Evolutionary conservation across 2,797 vertebrate species (phyloP), one percentile per base, ranked within the genome.

Genomic region (Podarcis lilfordi): DNA sequence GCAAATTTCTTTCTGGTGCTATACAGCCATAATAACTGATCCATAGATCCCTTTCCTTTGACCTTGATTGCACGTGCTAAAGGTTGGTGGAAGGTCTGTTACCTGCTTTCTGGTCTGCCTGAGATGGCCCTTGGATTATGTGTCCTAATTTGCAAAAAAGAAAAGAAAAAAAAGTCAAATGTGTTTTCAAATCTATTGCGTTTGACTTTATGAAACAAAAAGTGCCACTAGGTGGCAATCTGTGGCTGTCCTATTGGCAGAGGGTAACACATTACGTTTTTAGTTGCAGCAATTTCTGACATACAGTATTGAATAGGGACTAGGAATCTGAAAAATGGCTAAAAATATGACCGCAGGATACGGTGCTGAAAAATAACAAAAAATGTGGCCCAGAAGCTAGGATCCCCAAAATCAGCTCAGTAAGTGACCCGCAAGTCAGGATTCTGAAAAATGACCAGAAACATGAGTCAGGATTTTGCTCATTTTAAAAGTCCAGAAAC

Each of bases 151-250:
- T 74, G 69, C 5, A 11, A 5, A 82, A 50, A 4, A 55, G 3
- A 15, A 55, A 55, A 32, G 32, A 32, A 50, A 50, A n/a, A 25
- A 71, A 21, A 5, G 0, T 2, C 13, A 37, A 72, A 43, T 0
- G 10, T 45, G 17, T 10, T 29, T 66, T n/a, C 32, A 80, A 11
- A n/a, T 8, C 8, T 1, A 4, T 74, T 23, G 35, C 6, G 15
- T 35, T 64, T 50, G 29, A 5, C 68, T 75, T 0, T 66, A 71
- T 50, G 35, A 79, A 43, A 32, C 13, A 43, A 87, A 55, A 17
- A n/a, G 88, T 75, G 64, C 94, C 95, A 9, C 94, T 91, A 94
- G 95, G 86, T 94, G 95, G 95, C 77, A 91, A 29, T 66, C 55
- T 89, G 91, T 84, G 17, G 89, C 94, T 89, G 90, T 13, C 75